Conservation (phyloP, 2,113 vertebrate species). For the Ailuropoda melanoleuca region DNA sequence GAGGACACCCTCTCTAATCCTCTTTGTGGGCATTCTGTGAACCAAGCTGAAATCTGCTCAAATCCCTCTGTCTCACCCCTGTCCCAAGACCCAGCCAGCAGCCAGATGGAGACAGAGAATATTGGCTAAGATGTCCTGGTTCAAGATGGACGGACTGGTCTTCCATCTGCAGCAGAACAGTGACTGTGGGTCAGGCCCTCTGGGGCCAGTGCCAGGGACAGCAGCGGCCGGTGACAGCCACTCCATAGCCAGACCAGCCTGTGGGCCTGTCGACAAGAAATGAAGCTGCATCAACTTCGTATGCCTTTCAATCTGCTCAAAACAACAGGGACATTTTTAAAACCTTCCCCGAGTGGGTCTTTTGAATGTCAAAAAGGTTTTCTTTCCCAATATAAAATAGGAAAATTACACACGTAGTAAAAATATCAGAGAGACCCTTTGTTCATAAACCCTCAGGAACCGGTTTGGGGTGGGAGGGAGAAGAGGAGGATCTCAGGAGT, state of each 20-base stretch:
- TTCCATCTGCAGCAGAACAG: not conserved
- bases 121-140: not conserved
- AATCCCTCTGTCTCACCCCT: rapidly evolving
- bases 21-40: rapidly evolving
- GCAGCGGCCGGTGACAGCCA: no score
- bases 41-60: not conserved
- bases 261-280: not conserved
- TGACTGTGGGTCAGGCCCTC: not conserved
- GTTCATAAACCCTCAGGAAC: constrained; percentile 20
- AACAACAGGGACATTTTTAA: constrained; percentile 67
- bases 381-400: constrained; percentile 80
- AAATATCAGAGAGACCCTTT: constrained; percentile 64
- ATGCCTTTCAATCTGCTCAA: constrained; percentile 69
- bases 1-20: not conserved
- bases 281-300: constrained; percentile 69
- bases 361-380: constrained; percentile 72
- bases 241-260: not conserved
- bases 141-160: rapidly evolving
- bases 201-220: not conserved
- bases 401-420: constrained; percentile 74
- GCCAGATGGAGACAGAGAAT: not conserved
- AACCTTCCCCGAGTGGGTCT: constrained; percentile 86
- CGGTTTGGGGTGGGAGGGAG: not conserved
- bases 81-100: not conserved
- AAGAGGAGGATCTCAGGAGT: not conserved